Conservation (phyloP, 2,113 vertebrate species). For the Rhizomys pruinosus region DNA sequence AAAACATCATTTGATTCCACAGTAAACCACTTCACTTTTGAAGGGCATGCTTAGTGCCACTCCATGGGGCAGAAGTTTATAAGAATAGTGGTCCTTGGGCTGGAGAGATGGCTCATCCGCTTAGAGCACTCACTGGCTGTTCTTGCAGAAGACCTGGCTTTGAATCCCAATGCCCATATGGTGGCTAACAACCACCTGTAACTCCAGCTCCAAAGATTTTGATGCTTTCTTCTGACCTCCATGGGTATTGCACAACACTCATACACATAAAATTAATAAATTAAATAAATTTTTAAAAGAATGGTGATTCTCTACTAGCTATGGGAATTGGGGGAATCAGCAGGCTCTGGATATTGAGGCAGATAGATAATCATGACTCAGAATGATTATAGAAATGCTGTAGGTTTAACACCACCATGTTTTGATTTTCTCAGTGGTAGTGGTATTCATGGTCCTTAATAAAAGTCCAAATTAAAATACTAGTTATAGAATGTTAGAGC, state of each 20-base stretch:
- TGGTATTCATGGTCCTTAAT: not conserved
- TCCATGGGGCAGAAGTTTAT: not conserved
- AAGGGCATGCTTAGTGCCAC: constrained; percentile 1
- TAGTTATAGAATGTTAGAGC: not conserved
- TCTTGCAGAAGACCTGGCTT: too few species aligned
- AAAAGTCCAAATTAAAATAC: not conserved
- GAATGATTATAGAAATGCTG: not conserved
- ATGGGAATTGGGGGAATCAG: not conserved
- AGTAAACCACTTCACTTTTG: constrained; percentile 19
- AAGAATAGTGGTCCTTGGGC: not conserved
- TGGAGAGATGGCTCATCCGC: too few species aligned
- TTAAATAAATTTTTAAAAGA: too few species aligned
- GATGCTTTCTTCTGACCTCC: too few species aligned
- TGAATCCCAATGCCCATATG: too few species aligned
- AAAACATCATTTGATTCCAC: not conserved
- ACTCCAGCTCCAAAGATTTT: too few species aligned
- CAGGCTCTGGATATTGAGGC: not conserved
- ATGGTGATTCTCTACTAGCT: not conserved
- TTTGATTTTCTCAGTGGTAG: constrained; percentile 5
- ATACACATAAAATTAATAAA: too few species aligned
- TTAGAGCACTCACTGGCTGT: too few species aligned
- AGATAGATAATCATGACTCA: not conserved
- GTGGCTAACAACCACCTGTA: too few species aligned
- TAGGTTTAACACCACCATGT: fast-evolving
- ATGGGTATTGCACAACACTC: too few species aligned